Base-by-base conservation (phyloP, 2,797 vertebrate genomes). In the Coregonus ussuriensis region DNA sequence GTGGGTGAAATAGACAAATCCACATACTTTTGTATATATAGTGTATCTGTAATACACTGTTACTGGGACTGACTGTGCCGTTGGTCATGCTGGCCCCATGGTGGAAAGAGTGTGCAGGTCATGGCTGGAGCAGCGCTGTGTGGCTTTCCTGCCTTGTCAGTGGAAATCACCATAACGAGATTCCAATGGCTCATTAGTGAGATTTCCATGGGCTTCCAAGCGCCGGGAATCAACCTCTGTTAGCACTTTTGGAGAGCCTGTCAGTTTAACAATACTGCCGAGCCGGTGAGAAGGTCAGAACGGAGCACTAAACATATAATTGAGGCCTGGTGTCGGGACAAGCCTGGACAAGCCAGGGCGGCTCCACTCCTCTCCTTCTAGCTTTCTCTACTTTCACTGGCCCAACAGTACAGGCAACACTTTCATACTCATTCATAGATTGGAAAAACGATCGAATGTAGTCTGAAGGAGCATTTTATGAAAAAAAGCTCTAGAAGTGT, bases 101-200 rank as follows among this genome's bases (percentile, higher is more conserved):
- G n/a, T 11, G 63, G 63, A 66, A 21, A 29, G 21, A 13, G 14
- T 14, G 4, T 31, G 25, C 25, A 13, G 11, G 63, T 1, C 11
- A 15, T 14, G 13, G 63, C 25, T 29, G 25, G 25, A 66, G 25
- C 25, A 31, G 63, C 6, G 63, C 56, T 59, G 56, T 59, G 56
- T 59, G 56, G 18, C 56, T 59, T 59, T 59, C 18, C 56, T 18
- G 56, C 6, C 56, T 18, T 59, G 63, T 66, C 6, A 66, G 63
- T 31, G 35, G 35, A 69, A 37, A 62, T 62, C 72, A 59, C 31
- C 14, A n/a, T 59, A 79, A 59, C 71, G 4, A 72, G 77, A 74
- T 16, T 69, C 63, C 71, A 68, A 31, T 31, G 63, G 56, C 9
- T 66, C 63, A 66, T 66, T 31, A 66, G 63, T 66, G 63, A n/a